Conservation (phyloP, 1,140 invertebrate species). For the Drosophila nebulosa region DNA sequence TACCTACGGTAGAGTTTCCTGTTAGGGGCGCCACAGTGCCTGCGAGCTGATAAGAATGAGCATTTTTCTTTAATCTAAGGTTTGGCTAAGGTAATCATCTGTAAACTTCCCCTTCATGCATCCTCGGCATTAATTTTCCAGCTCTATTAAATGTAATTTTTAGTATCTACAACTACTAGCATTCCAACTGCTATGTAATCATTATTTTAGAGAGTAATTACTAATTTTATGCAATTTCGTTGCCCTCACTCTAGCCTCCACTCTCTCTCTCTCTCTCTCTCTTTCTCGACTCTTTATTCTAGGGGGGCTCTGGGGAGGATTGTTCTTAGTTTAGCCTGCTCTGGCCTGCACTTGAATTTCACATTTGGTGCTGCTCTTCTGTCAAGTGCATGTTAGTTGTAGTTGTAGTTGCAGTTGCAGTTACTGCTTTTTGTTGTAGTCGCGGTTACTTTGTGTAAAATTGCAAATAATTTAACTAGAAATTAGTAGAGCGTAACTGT, state of each 20-base stretch:
- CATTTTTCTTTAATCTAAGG: too few relatives aligned
- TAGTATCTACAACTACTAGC: constrained; percentile 11
- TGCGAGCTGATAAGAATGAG: too few relatives aligned
- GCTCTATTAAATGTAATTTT: constrained; percentile 46
- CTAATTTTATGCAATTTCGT: constrained; percentile 61
- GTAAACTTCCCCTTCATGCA: background rate
- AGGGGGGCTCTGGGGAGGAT: background rate
- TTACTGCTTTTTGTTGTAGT: constrained; percentile 35
- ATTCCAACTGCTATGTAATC: constrained; percentile 22
- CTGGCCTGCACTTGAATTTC: constrained; percentile 45
- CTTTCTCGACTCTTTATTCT: too few relatives aligned
- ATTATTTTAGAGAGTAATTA: constrained; percentile 64
- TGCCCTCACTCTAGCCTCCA: background rate
- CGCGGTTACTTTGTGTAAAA: constrained; percentile 73
- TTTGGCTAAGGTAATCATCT: too few relatives aligned
- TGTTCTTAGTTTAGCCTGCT: constrained; percentile 3
- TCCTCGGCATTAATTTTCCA: background rate
- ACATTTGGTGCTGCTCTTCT: constrained; percentile 42
- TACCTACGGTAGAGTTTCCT: too few relatives aligned
- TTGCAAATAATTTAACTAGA: constrained; percentile 73
- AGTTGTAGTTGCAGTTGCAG: constrained; percentile 16
- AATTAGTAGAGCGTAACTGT: constrained; percentile 74
- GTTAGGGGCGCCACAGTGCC: too few relatives aligned
- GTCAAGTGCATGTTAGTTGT: constrained; percentile 57
- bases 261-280: too few relatives aligned